Conservation (phyloP, 2,113 vertebrate genomes). For the Alaudala cheleensis region DNA sequence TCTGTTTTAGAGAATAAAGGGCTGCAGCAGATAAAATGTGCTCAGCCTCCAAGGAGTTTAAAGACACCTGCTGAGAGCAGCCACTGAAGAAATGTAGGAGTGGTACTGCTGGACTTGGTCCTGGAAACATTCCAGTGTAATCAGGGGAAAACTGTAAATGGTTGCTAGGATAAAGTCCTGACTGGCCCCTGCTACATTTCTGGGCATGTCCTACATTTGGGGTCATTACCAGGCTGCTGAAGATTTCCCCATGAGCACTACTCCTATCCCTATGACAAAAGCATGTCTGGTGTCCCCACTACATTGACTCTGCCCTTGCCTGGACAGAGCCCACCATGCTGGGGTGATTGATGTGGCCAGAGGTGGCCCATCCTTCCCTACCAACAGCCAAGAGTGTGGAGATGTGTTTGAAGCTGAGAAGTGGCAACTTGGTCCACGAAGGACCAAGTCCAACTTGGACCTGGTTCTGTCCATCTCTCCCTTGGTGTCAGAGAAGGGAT, state of each 20-base stretch:
- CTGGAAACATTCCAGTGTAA: background rate
- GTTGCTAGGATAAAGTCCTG: background rate
- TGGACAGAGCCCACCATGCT: background rate
- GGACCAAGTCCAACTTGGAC: too few species aligned
- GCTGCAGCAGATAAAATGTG: background rate
- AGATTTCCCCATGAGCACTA: background rate
- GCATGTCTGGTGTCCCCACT: background rate
- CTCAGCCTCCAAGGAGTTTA: background rate
- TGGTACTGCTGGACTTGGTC: background rate
- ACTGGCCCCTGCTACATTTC: background rate
- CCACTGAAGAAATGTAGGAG: background rate
- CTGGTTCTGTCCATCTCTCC: background rate
- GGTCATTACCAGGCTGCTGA: background rate
- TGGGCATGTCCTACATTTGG: background rate
- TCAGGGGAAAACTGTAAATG: background rate
- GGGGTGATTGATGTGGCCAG: background rate
- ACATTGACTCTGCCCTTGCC: rapidly evolving
- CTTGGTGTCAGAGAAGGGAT: background rate
- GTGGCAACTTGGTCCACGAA: background rate
- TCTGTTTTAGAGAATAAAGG: background rate
- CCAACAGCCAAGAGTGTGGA: background rate
- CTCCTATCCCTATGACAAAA: background rate
- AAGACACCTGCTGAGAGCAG: background rate
- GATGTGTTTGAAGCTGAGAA: background rate
- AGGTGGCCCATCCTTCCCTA: background rate